Evolutionary conservation across 2,113 vertebrate genomes (phyloP).

Genomic region (Melanostigma gelatinosum): DNA sequence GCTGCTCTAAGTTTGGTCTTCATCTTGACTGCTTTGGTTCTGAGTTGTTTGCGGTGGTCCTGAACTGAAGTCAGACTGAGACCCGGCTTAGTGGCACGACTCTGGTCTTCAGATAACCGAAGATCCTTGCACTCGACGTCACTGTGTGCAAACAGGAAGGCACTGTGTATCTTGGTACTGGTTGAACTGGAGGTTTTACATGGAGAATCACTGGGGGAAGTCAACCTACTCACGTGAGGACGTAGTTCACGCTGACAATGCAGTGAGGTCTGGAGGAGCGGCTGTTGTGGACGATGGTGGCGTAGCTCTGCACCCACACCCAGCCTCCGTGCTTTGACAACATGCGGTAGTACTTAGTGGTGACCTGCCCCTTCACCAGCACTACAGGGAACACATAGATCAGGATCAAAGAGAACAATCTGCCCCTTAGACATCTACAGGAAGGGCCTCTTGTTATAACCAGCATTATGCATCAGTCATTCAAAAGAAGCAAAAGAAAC

Average conservation of each 20-base stretch:
- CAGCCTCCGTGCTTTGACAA: slow-evolving; percentile 93
- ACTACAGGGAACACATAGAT: slow-evolving; percentile 78
- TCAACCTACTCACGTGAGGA: slow-evolving; percentile 91
- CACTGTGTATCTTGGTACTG: background rate
- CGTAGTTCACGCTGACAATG: slow-evolving; percentile 98
- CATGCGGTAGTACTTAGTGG: slow-evolving; percentile 94
- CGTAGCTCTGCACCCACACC: slow-evolving; percentile 97
- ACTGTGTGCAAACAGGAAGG: slow-evolving; percentile 74
- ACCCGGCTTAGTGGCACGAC: slow-evolving; percentile 79
- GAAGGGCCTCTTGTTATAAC: background rate
- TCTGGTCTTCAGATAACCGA: slow-evolving; percentile 92
- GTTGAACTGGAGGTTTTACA: background rate
- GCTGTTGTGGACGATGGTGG: slow-evolving; percentile 96
- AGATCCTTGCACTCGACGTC: slow-evolving; percentile 92
- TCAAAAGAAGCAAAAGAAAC: background rate
- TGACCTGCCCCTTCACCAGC: slow-evolving; percentile 95
- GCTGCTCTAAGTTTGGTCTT: slow-evolving; percentile 87
- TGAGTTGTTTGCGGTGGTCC: slow-evolving; percentile 88
- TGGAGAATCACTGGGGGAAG: background rate
- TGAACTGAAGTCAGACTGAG: slow-evolving; percentile 86
- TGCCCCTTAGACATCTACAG: background rate
- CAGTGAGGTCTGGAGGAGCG: slow-evolving; percentile 96
- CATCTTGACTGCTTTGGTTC: slow-evolving; percentile 86
- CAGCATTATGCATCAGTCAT: background rate
- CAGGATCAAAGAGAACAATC: slow-evolving; percentile 3